These are phyloP conservation scores for Bombus confusus DNA, from an alignment of 1,140 invertebrate genomes.

Conservation along the genomic window DNA sequence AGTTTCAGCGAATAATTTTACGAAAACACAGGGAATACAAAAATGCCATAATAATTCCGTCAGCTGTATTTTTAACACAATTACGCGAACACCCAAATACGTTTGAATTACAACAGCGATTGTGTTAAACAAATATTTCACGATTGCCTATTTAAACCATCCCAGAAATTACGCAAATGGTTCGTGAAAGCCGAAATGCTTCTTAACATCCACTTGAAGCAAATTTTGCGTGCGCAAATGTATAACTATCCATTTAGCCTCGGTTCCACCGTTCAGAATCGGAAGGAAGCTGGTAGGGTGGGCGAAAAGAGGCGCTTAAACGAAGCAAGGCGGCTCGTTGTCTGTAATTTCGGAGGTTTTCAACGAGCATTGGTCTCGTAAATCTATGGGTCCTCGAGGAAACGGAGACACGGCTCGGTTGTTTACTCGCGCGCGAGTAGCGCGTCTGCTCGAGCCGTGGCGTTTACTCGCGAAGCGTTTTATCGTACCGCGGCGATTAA, in stretches of 20 bases:
- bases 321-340: slow-evolving; percentile 1
- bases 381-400: slow-evolving; percentile 33
- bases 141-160: neutral
- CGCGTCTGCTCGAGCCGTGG: neutral
- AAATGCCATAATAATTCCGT: no score
- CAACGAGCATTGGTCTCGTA: slow-evolving; percentile 11
- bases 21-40: no score
- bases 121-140: neutral
- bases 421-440: slow-evolving; percentile 24
- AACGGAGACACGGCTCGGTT: slow-evolving; percentile 53
- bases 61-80: no score
- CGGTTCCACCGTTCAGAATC: neutral
- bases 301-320: slow-evolving; percentile 1
- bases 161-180: neutral
- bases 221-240: neutral
- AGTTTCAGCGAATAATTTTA: no score
- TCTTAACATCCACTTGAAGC: neutral
- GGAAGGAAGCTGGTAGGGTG: neutral
- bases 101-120: no score
- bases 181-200: neutral
- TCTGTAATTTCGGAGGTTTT: slow-evolving; percentile 30
- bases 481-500: slow-evolving; percentile 5
- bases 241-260: neutral
- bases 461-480: neutral
- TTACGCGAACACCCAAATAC: no score